These are phyloP conservation scores for Panulirus ornatus DNA, from an alignment of 1,140 invertebrate genomes.

Conservation along the genomic window DNA sequence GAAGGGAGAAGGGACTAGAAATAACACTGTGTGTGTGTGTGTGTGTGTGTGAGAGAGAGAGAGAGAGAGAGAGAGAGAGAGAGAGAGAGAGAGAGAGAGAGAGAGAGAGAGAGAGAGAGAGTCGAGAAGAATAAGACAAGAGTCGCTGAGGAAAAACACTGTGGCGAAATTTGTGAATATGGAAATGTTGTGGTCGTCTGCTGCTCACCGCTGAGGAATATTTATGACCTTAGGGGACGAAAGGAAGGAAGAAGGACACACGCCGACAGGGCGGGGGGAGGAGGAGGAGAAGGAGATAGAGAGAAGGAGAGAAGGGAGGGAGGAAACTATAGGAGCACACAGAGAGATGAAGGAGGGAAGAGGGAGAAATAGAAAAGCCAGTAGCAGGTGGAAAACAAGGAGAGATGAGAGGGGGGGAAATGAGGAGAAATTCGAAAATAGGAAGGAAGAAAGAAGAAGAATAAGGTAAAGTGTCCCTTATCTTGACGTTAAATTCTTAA, in stretches of 20 bases:
- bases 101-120: constrained; percentile 38
- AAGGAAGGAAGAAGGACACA: not conserved
- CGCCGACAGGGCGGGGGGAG: too few relatives aligned
- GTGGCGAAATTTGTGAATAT: constrained; percentile 48
- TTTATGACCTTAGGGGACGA: constrained; percentile 11
- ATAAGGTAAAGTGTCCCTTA: not conserved
- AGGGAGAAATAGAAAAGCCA: not conserved
- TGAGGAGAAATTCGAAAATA: too few relatives aligned
- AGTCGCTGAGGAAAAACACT: not conserved
- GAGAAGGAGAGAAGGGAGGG: not conserved
- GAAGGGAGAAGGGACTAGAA: too few relatives aligned
- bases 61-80: constrained; percentile 26
- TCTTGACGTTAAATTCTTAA: too few relatives aligned
- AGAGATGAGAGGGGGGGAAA: not conserved
- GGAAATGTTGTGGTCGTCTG: constrained; percentile 24
- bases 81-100: constrained; percentile 16
- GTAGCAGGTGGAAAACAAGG: not conserved
- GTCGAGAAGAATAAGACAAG: too few relatives aligned
- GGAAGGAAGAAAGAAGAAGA: not conserved
- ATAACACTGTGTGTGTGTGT: too few relatives aligned
- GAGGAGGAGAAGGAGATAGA: not conserved
- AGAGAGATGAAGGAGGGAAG: not conserved
- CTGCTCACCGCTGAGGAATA: constrained; percentile 6
- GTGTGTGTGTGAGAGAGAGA: too few relatives aligned
- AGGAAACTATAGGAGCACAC: not conserved